Evolutionary conservation across 2,888 invertebrate species (phyloP).

Genomic region (Cantharis flavilabris): DNA sequence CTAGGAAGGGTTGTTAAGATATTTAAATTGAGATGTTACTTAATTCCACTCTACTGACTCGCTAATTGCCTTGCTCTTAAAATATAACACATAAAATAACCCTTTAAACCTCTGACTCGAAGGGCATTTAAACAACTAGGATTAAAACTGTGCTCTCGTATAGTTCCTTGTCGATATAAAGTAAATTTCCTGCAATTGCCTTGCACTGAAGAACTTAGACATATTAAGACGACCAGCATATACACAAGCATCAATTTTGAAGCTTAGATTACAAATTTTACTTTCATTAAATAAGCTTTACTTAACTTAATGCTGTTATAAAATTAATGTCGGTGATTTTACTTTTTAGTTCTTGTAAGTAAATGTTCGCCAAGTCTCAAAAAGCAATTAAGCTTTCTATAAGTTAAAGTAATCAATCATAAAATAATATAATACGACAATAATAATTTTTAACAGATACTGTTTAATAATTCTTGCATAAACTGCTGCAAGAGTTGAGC

Average conservation of each 20-base stretch:
- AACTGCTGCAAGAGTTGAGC: not conserved
- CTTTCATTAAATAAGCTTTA: constrained; percentile 12
- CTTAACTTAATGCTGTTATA: not conserved
- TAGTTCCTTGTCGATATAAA: constrained; percentile 25
- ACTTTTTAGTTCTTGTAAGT: not conserved
- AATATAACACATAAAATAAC: constrained; percentile 53
- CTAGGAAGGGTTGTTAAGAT: constrained; percentile 48
- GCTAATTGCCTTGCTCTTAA: constrained; percentile 54
- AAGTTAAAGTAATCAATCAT: not conserved
- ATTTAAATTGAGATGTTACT: constrained; percentile 57
- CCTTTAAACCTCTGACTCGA: constrained; percentile 41
- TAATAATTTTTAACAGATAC: not conserved
- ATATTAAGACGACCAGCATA: constrained; percentile 12
- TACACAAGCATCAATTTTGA: constrained; percentile 9
- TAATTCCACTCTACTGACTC: constrained; percentile 56
- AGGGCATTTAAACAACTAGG: constrained; percentile 35
- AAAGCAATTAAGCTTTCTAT: not conserved
- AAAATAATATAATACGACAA: not conserved
- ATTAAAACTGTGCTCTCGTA: constrained; percentile 29
- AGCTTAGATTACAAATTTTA: constrained; percentile 8
- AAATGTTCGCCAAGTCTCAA: not conserved
- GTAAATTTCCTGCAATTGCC: constrained; percentile 24
- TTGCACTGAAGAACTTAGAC: constrained; percentile 10
- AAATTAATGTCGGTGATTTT: not conserved
- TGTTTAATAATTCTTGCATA: not conserved